Evolutionary conservation across 1,140 invertebrate species (phyloP).

Genomic region (Lanistes nyassanus): DNA sequence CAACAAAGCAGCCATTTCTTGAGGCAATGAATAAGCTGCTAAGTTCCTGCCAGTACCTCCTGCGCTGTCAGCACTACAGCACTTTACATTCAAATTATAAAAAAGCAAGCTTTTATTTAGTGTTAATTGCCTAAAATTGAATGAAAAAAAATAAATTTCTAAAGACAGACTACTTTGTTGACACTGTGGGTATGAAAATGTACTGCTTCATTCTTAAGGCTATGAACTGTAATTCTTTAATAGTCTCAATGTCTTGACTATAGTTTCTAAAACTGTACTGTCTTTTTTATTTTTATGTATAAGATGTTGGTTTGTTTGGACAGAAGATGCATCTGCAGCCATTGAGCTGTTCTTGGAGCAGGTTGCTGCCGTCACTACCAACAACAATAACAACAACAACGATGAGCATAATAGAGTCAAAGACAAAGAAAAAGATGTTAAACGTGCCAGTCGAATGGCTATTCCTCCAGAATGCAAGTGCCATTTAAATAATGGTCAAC

Average conservation of each 20-base stretch:
- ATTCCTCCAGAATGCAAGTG: conserved; percentile 18
- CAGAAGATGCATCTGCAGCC: conserved; percentile 5
- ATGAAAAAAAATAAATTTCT: no score
- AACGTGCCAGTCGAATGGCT: conserved; percentile 1
- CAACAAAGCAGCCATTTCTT: no score
- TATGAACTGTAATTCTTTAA: not conserved
- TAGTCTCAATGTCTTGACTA: conserved; percentile 1
- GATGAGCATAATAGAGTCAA: not conserved
- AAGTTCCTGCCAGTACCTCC: no score
- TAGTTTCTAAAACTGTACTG: not conserved
- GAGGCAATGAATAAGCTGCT: no score
- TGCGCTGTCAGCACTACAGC: no score
- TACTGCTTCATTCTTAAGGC: no score
- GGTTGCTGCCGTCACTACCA: not conserved
- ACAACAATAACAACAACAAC: not conserved
- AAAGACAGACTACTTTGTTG: no score
- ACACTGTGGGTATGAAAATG: not conserved
- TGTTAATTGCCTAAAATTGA: no score
- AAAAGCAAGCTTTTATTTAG: not conserved
- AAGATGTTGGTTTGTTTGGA: not conserved
- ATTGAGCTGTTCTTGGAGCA: conserved; percentile 11
- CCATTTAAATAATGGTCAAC: conserved; percentile 11
- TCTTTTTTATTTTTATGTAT: not conserved
- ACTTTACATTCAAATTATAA: not conserved
- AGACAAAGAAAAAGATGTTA: conserved; percentile 11